Evolutionary conservation across 64 coral and sea anemone species (phyloP).

Genomic region (Montipora foliosa): DNA sequence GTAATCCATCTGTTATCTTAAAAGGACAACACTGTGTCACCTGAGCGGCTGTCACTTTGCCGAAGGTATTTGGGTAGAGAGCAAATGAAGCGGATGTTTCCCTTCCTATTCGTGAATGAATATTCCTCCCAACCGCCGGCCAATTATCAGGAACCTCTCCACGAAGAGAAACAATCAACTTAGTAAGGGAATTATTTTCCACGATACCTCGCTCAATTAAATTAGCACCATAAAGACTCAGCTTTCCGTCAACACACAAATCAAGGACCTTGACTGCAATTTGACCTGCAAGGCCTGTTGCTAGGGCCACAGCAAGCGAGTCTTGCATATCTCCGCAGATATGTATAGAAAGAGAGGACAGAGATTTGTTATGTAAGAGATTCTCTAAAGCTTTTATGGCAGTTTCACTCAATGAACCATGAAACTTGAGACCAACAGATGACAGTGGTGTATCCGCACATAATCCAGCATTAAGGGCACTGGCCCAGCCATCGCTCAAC

Average conservation of each 20-base stretch:
- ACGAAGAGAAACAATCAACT: not conserved
- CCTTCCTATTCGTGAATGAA: not conserved
- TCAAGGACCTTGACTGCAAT: not conserved
- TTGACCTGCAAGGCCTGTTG: not conserved
- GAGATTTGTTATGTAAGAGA: not conserved
- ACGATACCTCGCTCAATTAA: not conserved
- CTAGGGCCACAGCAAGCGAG: not conserved
- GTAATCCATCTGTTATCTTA: not conserved
- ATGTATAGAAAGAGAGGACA: not conserved
- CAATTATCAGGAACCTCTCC: conserved; percentile 7
- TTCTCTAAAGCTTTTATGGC: not conserved
- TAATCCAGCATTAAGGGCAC: not conserved
- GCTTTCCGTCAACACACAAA: not conserved
- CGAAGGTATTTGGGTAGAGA: not conserved
- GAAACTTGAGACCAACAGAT: not conserved
- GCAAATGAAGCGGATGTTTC: not conserved
- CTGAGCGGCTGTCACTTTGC: not conserved
- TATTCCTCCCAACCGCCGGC: not conserved
- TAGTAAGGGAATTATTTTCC: not conserved
- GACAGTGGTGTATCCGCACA: conserved; percentile 1
- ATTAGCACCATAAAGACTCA: not conserved
- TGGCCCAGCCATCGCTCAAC: not conserved
- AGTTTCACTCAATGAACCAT: not conserved
- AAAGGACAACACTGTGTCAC: not conserved
- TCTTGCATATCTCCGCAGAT: not conserved